Percentiles rank a stretch among this genome's conserved stretches.
These are phyloP conservation scores for Zeuzera pyrina DNA, from an alignment of 2,888 invertebrate species.

Conservation along the genomic window DNA sequence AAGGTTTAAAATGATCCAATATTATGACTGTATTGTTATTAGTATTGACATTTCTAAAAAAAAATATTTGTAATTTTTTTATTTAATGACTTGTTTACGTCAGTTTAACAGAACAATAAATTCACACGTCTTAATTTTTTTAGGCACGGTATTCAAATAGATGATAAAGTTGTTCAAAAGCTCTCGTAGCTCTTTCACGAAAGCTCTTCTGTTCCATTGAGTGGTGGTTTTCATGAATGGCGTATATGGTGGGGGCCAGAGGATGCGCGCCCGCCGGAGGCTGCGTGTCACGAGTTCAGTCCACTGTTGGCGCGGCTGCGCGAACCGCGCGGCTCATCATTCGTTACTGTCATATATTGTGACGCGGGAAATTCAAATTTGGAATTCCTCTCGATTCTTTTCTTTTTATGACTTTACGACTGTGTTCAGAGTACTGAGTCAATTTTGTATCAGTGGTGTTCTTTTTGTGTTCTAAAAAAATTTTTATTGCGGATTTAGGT, in stretches of 20 bases:
- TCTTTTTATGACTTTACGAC: conserved; percentile 31
- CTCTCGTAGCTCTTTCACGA: conserved; percentile 9
- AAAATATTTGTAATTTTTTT: no score
- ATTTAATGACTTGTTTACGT: no score
- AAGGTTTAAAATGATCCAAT: no score
- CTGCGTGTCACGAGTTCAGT: conserved; percentile 23
- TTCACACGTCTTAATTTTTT: no score
- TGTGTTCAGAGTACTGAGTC: conserved; percentile 24
- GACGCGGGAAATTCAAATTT: conserved; percentile 51
- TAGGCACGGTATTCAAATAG: background rate
- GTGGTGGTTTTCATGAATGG: conserved; percentile 55
- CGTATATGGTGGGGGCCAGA: conserved; percentile 44
- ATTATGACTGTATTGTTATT: no score
- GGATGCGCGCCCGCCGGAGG: conserved; percentile 29
- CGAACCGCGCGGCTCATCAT: conserved; percentile 22
- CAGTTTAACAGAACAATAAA: no score
- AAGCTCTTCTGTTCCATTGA: conserved; percentile 44
- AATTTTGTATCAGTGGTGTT: no score
- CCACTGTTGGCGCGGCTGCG: conserved; percentile 44
- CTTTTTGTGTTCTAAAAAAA: no score
- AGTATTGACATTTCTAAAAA: no score
- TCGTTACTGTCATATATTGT: conserved; percentile 19
- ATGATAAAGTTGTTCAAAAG: conserved; percentile 11
- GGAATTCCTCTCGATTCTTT: conserved; percentile 18
- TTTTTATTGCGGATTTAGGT: conserved; percentile 23